Evolutionary conservation across 2,797 vertebrate species (phyloP).

Genomic region (Oryzias dopingdopingensis): DNA sequence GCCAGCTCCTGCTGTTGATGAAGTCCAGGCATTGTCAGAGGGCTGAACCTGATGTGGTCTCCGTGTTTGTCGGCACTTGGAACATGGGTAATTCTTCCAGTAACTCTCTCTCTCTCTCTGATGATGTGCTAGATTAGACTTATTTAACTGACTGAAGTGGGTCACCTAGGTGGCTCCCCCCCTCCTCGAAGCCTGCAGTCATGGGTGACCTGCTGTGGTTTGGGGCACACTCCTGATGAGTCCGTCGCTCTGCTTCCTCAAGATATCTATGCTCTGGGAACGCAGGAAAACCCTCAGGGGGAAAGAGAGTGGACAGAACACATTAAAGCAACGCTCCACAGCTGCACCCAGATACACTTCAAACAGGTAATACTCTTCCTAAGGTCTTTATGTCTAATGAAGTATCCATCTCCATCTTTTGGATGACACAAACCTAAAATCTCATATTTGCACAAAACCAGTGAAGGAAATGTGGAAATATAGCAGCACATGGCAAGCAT

Average conservation of each 20-base stretch:
- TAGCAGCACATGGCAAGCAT: too few relatives aligned
- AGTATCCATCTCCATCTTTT: too few relatives aligned
- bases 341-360: constrained; percentile 77
- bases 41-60: constrained; percentile 77
- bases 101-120: not conserved
- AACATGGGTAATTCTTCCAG: constrained; percentile 80
- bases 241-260: constrained; percentile 71
- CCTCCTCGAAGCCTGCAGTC: constrained; percentile 77
- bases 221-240: constrained; percentile 78
- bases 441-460: too few relatives aligned
- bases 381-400: not conserved
- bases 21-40: constrained; percentile 73
- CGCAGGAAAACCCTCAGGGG: constrained; percentile 84
- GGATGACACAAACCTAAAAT: not conserved
- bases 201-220: constrained; percentile 80
- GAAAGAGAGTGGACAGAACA: constrained; percentile 84
- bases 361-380: constrained; percentile 70
- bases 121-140: not conserved
- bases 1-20: constrained; percentile 82
- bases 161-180: constrained; percentile 71
- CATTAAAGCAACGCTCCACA: constrained; percentile 73
- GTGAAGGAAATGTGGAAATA: too few relatives aligned
- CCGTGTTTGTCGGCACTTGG: constrained; percentile 85
- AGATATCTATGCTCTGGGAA: constrained; percentile 83
- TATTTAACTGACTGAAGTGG: too few relatives aligned